These are phyloP conservation scores for Trichosurus vulpecula DNA, from an alignment of 2,797 vertebrate species.

Conservation along the genomic window DNA sequence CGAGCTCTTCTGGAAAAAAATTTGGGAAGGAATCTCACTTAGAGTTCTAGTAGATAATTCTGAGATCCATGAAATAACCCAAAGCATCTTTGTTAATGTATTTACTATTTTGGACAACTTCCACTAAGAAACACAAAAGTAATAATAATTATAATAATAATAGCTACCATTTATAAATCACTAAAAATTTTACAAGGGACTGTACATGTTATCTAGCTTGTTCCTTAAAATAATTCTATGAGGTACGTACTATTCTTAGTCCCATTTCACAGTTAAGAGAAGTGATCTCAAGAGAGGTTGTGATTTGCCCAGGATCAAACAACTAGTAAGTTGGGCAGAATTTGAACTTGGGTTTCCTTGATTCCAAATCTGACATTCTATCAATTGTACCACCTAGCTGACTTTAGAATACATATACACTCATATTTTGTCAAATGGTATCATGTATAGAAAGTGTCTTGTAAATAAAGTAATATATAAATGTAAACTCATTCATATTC, in stretches of 20 bases:
- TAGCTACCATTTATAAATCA: background rate
- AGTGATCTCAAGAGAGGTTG: background rate
- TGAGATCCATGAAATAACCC: background rate
- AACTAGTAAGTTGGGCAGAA: background rate
- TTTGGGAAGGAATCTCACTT: background rate
- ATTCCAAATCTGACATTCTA: background rate
- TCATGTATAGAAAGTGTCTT: too few species aligned
- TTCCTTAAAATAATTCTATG: background rate
- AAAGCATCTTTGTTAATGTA: background rate
- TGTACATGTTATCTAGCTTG: background rate
- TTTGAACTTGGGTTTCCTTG: background rate
- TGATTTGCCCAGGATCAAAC: background rate
- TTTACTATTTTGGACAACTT: background rate
- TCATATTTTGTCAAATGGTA: background rate
- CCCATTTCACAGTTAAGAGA: background rate
- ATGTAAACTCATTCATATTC: too few species aligned
- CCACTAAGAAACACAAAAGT: background rate
- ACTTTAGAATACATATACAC: background rate
- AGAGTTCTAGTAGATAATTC: background rate
- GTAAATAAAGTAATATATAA: too few species aligned
- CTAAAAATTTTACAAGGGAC: background rate
- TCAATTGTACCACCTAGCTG: background rate
- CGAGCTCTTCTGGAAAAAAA: background rate
- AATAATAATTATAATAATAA: background rate
- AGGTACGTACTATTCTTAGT: background rate